phyloP scores from a whole-genome alignment of 2,797 vertebrate species.

The Cacajao melanocephalus region DNA sequence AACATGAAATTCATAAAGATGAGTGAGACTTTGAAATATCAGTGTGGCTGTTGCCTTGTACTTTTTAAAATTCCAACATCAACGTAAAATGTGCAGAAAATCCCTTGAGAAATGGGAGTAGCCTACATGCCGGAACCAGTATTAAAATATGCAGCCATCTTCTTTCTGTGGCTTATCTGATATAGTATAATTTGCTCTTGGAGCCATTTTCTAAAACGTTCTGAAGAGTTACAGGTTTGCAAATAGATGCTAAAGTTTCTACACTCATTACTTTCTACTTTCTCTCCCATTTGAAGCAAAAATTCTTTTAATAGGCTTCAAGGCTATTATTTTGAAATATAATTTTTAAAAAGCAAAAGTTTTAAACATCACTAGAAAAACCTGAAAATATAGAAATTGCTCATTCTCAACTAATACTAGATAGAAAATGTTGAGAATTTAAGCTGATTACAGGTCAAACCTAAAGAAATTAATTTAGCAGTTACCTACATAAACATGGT shows the following conservation, averaged over 20 bases:
- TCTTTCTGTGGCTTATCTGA: background rate
- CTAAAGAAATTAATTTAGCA: background rate
- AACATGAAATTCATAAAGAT: slow-evolving; percentile 15
- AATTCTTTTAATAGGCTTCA: background rate
- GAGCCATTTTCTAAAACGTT: background rate
- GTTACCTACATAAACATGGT: background rate
- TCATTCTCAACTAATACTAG: background rate
- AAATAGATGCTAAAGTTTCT: slow-evolving; percentile 6
- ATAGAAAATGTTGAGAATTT: background rate
- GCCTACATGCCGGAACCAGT: background rate
- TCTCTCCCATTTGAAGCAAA: background rate
- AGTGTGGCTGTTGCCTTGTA: background rate
- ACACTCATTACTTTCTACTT: background rate
- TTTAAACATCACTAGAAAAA: background rate
- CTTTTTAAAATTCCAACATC: background rate
- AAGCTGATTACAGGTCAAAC: background rate
- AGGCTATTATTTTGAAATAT: background rate
- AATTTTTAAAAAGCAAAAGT: background rate
- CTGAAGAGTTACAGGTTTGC: background rate
- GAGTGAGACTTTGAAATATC: slow-evolving; percentile 10
- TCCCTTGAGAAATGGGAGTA: background rate
- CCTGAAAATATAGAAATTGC: background rate
- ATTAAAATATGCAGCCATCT: background rate
- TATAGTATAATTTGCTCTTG: background rate
- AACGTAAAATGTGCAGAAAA: slow-evolving; percentile 1